Conservation (phyloP, 2,113 vertebrate genomes). For the Amblyopsis rosae region DNA sequence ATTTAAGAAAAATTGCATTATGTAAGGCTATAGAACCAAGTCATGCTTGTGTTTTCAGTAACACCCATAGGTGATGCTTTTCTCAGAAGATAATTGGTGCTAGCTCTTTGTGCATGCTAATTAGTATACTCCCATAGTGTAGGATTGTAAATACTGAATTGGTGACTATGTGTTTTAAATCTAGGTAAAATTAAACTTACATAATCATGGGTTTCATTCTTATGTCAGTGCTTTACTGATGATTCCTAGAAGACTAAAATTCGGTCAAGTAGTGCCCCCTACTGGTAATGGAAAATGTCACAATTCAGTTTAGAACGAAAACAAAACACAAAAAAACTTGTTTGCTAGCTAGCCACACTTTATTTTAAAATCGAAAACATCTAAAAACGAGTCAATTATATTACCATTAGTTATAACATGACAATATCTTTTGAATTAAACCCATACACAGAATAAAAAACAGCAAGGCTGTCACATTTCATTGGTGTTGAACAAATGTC, state of each 20-base stretch:
- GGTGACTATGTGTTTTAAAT: conserved; percentile 8
- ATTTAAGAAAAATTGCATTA: background rate
- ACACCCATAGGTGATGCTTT: conserved; percentile 36
- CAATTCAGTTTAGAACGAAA: background rate
- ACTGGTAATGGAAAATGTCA: conserved; percentile 34
- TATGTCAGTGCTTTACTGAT: conserved; percentile 20
- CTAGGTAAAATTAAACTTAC: conserved; percentile 31
- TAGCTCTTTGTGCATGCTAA: conserved; percentile 35
- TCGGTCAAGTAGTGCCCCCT: conserved; percentile 36
- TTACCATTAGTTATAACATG: conserved; percentile 18
- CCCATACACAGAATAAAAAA: conserved; percentile 13
- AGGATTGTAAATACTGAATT: conserved; percentile 36
- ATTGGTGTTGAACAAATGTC: background rate
- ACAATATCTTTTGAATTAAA: conserved; percentile 18
- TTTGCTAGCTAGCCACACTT: conserved; percentile 29
- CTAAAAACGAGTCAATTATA: conserved; percentile 33
- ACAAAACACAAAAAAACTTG: background rate
- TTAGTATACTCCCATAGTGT: conserved; percentile 28
- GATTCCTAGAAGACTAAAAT: background rate
- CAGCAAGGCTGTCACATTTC: conserved; percentile 8
- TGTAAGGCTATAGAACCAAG: background rate
- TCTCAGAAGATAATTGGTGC: conserved; percentile 41
- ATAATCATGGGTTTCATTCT: conserved; percentile 22
- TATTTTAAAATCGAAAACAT: conserved; percentile 59
- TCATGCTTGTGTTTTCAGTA: conserved; percentile 31